These are phyloP conservation scores for Calidris pugnax DNA, from an alignment of 2,113 vertebrate species.

Conservation along the genomic window DNA sequence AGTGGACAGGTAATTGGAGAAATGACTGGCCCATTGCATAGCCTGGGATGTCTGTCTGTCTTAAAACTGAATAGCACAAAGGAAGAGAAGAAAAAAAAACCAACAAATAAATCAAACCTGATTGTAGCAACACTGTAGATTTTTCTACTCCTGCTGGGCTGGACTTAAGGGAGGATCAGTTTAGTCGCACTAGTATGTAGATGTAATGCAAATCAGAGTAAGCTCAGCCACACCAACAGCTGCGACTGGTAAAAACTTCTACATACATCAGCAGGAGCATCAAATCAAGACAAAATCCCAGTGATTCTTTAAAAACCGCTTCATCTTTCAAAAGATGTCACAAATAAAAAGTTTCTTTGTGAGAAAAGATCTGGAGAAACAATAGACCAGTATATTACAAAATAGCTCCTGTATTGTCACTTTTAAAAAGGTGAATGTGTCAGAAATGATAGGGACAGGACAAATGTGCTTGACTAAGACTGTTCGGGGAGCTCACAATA, in stretches of 20 bases:
- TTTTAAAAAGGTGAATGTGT: not conserved
- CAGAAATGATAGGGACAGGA: not conserved
- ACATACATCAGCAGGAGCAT: not conserved
- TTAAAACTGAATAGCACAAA: not conserved
- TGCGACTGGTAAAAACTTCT: not conserved
- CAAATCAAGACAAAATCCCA: not conserved
- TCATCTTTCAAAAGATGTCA: not conserved
- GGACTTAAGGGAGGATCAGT: not conserved
- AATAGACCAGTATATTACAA: not conserved
- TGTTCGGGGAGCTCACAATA: not conserved
- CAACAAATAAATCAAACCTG: not conserved
- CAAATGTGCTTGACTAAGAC: not conserved
- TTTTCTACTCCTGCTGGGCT: not conserved
- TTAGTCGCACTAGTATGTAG: not conserved
- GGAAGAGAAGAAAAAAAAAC: not conserved
- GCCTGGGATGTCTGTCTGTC: not conserved
- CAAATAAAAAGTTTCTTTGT: not conserved
- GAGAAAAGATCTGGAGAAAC: slow-evolving; percentile 21
- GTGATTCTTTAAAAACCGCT: not conserved
- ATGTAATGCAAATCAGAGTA: not conserved
- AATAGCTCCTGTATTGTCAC: not conserved
- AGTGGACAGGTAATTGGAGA: not conserved
- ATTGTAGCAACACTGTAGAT: not conserved
- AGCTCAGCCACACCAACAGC: not conserved
- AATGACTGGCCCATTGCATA: not conserved